Base-by-base conservation (phyloP, 2,113 vertebrate genomes). In the Balaenoptera acutorostrata region DNA sequence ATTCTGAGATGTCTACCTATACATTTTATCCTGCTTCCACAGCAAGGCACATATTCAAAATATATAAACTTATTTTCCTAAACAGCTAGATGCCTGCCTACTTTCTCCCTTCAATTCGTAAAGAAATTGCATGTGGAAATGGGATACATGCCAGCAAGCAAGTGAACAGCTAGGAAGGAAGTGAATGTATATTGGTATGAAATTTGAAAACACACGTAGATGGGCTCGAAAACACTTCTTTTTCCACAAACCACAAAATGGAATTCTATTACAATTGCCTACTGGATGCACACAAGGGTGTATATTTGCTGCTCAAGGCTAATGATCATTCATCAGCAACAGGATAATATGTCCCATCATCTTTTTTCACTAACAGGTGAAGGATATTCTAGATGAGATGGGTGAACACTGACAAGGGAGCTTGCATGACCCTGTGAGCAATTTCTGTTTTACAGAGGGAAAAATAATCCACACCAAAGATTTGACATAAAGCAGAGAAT, bases 361-460 rank as follows among this genome's bases (percentile, higher is more conserved):
- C 93, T 96, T 93, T 91, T 80, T 95, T 96, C 81, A 23, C 97
- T 97, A 98, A 97, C 98, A 98, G 97, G 98, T 97, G 97, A 98
- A 98, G 90, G 88, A 77, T 97, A 97, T 98, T 98, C 92, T 25
- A 96, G 95, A 98, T 98, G 96, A 98, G 95, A 98, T 86, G 78
- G 93, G 88, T 97, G 93, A 98, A 97, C 97, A 97, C 92, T 84
- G 64, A 90, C 83, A 52, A 84, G 80, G 72, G 52, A 82, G 93
- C 96, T 97, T 27, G 11, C 90, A 97, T 98, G 97, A 98, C 93
- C 95, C 94, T 98, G 97, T 88, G 86, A 97, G 77, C 95, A 25
- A 95, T 98, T 98, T 97, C 95, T 96, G 61, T 98, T 98, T 98
- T 98, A 86, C 90, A 11, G 64, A 20, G 57, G 57, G 4, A 20